These are phyloP conservation scores for Mimumesa dahlbomi DNA, from an alignment of 2,888 invertebrate genomes.

Conservation along the genomic window DNA sequence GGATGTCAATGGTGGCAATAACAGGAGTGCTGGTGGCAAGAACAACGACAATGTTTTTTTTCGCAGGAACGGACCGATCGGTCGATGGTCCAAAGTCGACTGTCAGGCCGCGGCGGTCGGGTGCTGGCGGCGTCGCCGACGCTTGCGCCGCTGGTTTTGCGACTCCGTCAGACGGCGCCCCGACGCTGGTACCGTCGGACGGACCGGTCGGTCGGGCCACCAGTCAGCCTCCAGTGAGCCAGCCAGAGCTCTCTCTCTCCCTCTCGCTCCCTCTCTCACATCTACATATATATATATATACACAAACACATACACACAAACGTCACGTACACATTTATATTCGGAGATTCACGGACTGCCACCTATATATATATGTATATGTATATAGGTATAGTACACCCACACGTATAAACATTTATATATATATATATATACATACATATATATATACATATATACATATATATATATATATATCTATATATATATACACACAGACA, in stretches of 20 bases:
- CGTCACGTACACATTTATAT: no score
- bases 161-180: slow-evolving; percentile 69
- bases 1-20: no score
- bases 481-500: slow-evolving; percentile 1
- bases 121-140: slow-evolving; percentile 67
- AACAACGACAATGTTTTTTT: not conserved
- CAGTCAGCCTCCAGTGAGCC: slow-evolving; percentile 74
- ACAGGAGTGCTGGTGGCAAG: not conserved
- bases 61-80: slow-evolving; percentile 43
- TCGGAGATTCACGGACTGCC: slow-evolving; percentile 33
- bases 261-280: slow-evolving; percentile 49
- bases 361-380: slow-evolving; percentile 17
- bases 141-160: slow-evolving; percentile 69
- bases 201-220: slow-evolving; percentile 68
- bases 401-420: slow-evolving; percentile 25
- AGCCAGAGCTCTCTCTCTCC: slow-evolving; percentile 54
- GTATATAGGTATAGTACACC: not conserved
- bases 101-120: slow-evolving; percentile 62
- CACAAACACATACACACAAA: slow-evolving; percentile 10
- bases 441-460: not conserved
- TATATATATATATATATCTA: no score
- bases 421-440: slow-evolving; percentile 21
- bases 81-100: slow-evolving; percentile 76
- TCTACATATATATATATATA: slow-evolving; percentile 33
- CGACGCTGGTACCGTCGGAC: slow-evolving; percentile 68